These are phyloP conservation scores for Taeniopygia guttata DNA, from an alignment of 2,797 vertebrate species.

Conservation along the genomic window DNA sequence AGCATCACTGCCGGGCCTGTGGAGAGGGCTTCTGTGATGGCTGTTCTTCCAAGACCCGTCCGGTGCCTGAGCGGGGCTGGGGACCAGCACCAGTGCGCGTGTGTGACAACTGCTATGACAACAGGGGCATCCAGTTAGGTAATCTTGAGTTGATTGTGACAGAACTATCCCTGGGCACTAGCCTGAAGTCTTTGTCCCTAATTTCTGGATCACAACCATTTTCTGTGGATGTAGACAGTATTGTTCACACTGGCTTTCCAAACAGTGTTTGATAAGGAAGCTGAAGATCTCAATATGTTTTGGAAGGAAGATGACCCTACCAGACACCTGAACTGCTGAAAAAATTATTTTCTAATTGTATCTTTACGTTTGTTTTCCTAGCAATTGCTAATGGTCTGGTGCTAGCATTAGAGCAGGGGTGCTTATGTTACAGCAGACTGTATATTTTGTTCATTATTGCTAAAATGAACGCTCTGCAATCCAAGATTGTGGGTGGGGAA, in stretches of 20 bases:
- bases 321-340: background rate
- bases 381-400: background rate
- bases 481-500: background rate
- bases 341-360: background rate
- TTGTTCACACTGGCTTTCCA: background rate
- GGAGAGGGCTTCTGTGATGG: slow-evolving; percentile 95
- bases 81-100: slow-evolving; percentile 91
- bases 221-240: background rate
- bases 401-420: background rate
- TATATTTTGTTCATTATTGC: background rate
- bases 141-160: slow-evolving; percentile 33
- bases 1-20: slow-evolving; percentile 96
- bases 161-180: background rate
- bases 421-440: background rate
- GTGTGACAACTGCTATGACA: slow-evolving; percentile 89
- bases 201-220: background rate
- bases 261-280: background rate
- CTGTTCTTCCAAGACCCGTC: slow-evolving; percentile 91
- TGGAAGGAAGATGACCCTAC: background rate
- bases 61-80: slow-evolving; percentile 96
- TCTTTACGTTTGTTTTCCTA: background rate
- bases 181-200: background rate
- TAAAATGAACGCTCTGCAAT: background rate
- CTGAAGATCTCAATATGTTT: background rate
- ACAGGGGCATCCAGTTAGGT: slow-evolving; percentile 79